These are phyloP conservation scores for Yponomeuta sedellus DNA, from an alignment of 2,888 invertebrate genomes.

Conservation along the genomic window DNA sequence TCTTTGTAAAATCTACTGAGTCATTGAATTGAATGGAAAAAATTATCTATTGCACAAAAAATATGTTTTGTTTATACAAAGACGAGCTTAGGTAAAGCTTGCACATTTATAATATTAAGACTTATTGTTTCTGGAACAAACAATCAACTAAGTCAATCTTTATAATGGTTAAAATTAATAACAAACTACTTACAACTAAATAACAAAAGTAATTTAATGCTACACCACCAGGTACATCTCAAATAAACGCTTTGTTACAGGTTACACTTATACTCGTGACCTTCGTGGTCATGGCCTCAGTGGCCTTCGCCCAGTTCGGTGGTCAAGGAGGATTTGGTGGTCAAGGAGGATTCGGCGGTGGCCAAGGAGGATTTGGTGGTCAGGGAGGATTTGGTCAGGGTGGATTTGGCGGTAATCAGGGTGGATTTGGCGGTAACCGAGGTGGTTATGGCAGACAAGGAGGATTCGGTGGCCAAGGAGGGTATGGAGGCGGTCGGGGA, in stretches of 20 bases:
- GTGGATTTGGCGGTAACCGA: too few relatives aligned
- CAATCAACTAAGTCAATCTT: not conserved
- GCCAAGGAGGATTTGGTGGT: slow-evolving; percentile 11
- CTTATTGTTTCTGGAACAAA: not conserved
- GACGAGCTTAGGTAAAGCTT: too few relatives aligned
- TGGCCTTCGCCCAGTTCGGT: slow-evolving; percentile 23
- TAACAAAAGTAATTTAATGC: not conserved
- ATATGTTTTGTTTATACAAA: too few relatives aligned
- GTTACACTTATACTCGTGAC: slow-evolving; percentile 22
- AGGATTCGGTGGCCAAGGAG: slow-evolving; percentile 13
- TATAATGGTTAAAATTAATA: not conserved
- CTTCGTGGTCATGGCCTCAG: slow-evolving; percentile 20
- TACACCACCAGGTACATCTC: too few relatives aligned
- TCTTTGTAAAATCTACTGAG: too few relatives aligned
- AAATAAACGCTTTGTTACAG: not conserved
- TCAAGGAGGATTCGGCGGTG: too few relatives aligned
- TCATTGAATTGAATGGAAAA: too few relatives aligned
- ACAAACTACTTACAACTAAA: not conserved
- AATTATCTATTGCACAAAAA: too few relatives aligned
- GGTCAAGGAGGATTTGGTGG: slow-evolving; percentile 21
- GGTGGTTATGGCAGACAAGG: slow-evolving; percentile 8
- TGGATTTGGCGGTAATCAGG: slow-evolving; percentile 2
- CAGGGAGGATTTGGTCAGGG: slow-evolving; percentile 22
- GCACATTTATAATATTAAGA: too few relatives aligned
- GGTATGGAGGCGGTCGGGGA: not conserved